Conservation (phyloP, 2,888 invertebrate species). For the Callimorpha dominula region DNA sequence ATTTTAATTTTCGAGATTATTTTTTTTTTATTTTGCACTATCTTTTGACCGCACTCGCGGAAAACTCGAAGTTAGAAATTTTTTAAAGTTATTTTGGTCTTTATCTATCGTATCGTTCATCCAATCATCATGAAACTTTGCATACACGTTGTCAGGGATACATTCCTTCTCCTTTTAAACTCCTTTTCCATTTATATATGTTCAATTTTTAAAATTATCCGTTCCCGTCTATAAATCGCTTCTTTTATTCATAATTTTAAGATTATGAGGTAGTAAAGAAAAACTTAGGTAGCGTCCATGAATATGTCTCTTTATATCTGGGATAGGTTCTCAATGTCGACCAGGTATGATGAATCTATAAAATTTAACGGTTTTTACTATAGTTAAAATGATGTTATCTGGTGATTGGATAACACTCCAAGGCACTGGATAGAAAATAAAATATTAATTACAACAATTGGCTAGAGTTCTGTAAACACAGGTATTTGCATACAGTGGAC, state of each 20-base stretch:
- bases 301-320: background rate
- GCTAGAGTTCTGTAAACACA: constrained; percentile 4
- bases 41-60: too few species aligned
- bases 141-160: too few species aligned
- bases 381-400: background rate
- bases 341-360: background rate
- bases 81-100: background rate
- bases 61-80: background rate
- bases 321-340: background rate
- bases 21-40: too few species aligned
- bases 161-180: too few species aligned
- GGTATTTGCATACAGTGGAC: constrained; percentile 28
- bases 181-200: too few species aligned
- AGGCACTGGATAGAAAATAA: constrained; percentile 25
- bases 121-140: too few species aligned
- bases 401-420: background rate
- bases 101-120: background rate
- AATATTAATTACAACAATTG: constrained; percentile 22
- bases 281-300: background rate
- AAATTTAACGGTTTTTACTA: background rate
- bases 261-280: background rate
- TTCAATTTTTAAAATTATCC: too few species aligned
- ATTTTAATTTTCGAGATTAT: too few species aligned
- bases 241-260: too few species aligned
- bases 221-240: too few species aligned